Evolutionary conservation across 2,797 vertebrate genomes (phyloP).

Genomic region (Argya squamiceps): DNA sequence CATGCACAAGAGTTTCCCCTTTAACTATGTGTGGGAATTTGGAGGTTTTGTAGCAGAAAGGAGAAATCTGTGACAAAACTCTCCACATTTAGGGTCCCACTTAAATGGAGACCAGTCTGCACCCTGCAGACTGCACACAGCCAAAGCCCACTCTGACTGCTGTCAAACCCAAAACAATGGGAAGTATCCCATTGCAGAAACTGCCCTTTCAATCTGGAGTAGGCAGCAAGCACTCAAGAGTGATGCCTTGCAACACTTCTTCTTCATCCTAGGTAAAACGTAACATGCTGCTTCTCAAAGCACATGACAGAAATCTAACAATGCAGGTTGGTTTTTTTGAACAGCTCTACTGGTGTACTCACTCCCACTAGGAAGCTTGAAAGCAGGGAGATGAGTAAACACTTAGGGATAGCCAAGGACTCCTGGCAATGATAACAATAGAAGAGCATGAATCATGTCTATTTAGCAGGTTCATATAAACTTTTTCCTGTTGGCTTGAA

Average conservation of each 20-base stretch:
- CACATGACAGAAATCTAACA: background rate
- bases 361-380: background rate
- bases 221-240: background rate
- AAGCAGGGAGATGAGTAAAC: background rate
- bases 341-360: background rate
- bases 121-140: background rate
- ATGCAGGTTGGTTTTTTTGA: background rate
- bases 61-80: background rate
- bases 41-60: background rate
- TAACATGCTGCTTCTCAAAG: background rate
- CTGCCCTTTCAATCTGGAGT: background rate
- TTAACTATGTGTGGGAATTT: background rate
- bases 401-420: background rate
- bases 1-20: background rate
- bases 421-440: background rate
- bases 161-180: rapidly evolving
- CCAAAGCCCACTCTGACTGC: background rate
- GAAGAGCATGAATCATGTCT: background rate
- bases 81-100: background rate
- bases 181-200: background rate
- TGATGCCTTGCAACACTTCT: background rate
- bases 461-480: background rate
- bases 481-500: background rate
- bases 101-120: background rate
- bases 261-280: background rate